Evolutionary conservation across 2,797 vertebrate genomes (phyloP), one percentile per base, ranked within the genome.

Genomic region (Gila robusta): DNA sequence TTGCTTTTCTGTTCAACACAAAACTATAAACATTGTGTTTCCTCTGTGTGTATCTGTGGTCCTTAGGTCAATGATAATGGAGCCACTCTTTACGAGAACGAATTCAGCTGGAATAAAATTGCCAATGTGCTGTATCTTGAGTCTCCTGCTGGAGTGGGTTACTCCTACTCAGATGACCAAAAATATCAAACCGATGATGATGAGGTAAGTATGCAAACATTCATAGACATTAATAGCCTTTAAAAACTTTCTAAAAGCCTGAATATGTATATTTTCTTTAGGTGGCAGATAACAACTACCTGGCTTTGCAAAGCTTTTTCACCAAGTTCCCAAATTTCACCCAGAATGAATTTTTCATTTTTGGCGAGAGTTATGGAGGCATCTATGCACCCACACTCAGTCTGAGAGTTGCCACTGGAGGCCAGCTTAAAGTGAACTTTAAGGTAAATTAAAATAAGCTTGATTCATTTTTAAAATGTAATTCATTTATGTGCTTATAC

Each of bases 291-390:
- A 93, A 96, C 89, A 96, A 96, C 85, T 96, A 95, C 87, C 88
- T 82, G 85, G 95, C 96, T 0, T 89, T 96, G 77, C 93, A 94
- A 89, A 95, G 91, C 86, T 96, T 96, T 91, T 96, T 96, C 73
- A 23, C 14, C 44, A 96, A 96, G 89, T 96, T 96, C 78, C 95
- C 95, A 32, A 93, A 91, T 88, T 96, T 95, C 89, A 94, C 93
- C 35, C 80, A 85, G 73, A 96, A 96, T 35, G 94, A 96, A 17
- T 95, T 96, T 87, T 96, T 93, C 82, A 94, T 96, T 82, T 94
- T 95, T 62, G 96, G 95, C 14, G 95, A 96, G 91, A 96, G 95
- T 89, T 96, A 96, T 2, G 95, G 95, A 11, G 96, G 96, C 1
- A 92, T 96, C 70, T 96, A 96, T 32, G 93, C 82, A 2, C 96